Evolutionary conservation across 2,888 invertebrate genomes (phyloP).

Genomic region (Podabrus alpinus): DNA sequence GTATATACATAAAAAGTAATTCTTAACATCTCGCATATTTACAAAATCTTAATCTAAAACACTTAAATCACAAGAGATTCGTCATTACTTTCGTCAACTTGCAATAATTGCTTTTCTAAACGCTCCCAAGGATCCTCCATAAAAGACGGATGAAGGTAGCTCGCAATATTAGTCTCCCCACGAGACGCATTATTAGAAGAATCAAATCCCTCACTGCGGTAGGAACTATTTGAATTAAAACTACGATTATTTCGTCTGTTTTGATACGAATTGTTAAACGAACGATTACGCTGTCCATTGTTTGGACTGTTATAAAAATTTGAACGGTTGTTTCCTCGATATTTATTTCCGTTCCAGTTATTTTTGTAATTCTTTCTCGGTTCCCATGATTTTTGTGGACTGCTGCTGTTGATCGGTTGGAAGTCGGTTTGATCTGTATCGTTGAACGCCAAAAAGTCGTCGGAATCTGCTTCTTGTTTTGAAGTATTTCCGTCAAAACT

Average conservation of each 20-base stretch:
- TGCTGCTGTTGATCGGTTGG: slow-evolving; percentile 35
- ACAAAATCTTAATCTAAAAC: background rate
- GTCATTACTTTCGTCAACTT: background rate
- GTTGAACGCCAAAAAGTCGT: slow-evolving; percentile 35
- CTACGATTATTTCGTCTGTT: slow-evolving; percentile 17
- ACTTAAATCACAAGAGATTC: background rate
- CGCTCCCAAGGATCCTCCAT: slow-evolving; percentile 43
- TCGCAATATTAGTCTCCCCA: slow-evolving; percentile 14
- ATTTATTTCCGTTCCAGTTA: slow-evolving; percentile 19
- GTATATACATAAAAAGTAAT: background rate
- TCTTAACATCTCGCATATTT: background rate
- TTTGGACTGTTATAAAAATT: background rate
- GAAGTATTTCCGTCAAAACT: background rate
- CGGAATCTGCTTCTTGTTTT: slow-evolving; percentile 23
- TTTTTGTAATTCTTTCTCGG: slow-evolving; percentile 23
- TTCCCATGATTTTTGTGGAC: slow-evolving; percentile 32
- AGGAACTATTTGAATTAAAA: slow-evolving; percentile 6
- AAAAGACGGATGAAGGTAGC: slow-evolving; percentile 41
- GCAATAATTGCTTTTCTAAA: slow-evolving; percentile 35
- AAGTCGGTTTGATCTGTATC: slow-evolving; percentile 30
- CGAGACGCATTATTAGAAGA: slow-evolving; percentile 1
- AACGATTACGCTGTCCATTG: slow-evolving; percentile 25
- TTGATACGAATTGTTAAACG: slow-evolving; percentile 15
- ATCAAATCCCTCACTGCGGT: background rate
- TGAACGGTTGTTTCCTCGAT: slow-evolving; percentile 20